These are phyloP conservation scores for Triplophysa tibetana DNA, from an alignment of 2,113 vertebrate genomes.

Conservation along the genomic window DNA sequence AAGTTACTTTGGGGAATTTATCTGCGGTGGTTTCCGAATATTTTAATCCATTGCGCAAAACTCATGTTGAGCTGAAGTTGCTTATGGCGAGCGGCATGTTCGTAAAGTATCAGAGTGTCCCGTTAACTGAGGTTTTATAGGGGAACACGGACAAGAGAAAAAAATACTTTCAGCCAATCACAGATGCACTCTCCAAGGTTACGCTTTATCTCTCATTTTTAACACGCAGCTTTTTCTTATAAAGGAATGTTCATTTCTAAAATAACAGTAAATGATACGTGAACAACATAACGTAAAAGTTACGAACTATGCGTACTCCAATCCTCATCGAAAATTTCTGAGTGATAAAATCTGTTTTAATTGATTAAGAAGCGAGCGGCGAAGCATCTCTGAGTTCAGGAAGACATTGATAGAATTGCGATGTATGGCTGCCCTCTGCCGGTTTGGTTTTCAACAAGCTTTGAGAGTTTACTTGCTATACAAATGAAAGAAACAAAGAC, in stretches of 20 bases:
- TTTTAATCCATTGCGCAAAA: constrained; percentile 56
- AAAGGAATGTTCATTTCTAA: neutral
- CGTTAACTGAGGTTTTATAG: constrained; percentile 60
- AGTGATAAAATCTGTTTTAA: neutral
- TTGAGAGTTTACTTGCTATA: neutral
- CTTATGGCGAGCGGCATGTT: constrained; percentile 35
- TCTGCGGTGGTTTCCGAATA: constrained; percentile 13
- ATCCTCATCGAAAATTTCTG: neutral
- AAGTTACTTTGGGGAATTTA: neutral
- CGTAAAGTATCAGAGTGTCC: constrained; percentile 32
- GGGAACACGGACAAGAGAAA: constrained; percentile 34
- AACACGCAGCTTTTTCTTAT: neutral
- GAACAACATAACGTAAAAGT: neutral
- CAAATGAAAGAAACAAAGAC: neutral
- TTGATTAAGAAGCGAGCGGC: neutral
- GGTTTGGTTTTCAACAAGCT: neutral
- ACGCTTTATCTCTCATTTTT: constrained; percentile 15
- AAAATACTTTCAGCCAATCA: constrained; percentile 68
- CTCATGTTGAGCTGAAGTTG: constrained; percentile 43
- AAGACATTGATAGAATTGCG: neutral
- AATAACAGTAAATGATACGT: neutral
- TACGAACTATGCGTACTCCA: neutral
- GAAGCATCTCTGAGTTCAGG: neutral
- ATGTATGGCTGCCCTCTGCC: constrained; percentile 25
- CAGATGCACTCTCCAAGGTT: constrained; percentile 32